Base-by-base conservation (phyloP, 2,888 invertebrate genomes). In the Melanostoma mellinum region DNA sequence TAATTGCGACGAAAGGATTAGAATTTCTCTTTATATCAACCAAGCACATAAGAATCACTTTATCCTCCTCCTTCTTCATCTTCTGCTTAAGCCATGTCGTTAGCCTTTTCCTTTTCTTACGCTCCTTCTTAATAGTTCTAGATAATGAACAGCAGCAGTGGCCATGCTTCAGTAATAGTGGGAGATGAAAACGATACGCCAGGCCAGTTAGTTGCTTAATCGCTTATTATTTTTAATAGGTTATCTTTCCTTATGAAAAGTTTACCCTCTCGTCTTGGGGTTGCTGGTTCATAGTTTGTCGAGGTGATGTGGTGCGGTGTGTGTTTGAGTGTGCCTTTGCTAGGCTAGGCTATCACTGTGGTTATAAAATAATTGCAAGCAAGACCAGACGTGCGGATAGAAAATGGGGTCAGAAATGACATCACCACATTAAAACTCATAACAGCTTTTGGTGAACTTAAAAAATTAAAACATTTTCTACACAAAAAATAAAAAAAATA, bases 151-250 rank as follows among this genome's bases (percentile, higher is more conserved):
- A 84, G 79, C 78, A 76, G 72, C 71, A 71, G 73, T 56, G 63
- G 76, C 50, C 56, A 55, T 73, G 60, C 6, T 55, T 36, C 42
- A 53, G 72, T 78, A 67, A 82, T 72, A 48, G 67, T 63, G 72
- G 55, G 38, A 65, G 71, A 75, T 84, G 79, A 84, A 79, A 84
- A 60, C 61, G 80, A 78, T 85, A 75, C 48, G 75, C 71, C 58
- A 56, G 73, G 63, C 82, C 74, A 84, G 84, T 79, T 75, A 79
- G 84, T 84, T 79, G 79, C 84, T 79, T 84, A 84, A 84, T 84
- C 79, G 84, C 79, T 84, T 84, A 84, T 84, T 79, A 84, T 84
- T 84, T 84, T 84, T 84, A 84, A 84, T 84, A 79, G 84, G 78
- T 84, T 78, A 79, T 84, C 74, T 84, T 79, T 67, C 55, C 71